Evolutionary conservation across 2,797 vertebrate genomes (phyloP).

Genomic region (Muraenolepis orangiensis): DNA sequence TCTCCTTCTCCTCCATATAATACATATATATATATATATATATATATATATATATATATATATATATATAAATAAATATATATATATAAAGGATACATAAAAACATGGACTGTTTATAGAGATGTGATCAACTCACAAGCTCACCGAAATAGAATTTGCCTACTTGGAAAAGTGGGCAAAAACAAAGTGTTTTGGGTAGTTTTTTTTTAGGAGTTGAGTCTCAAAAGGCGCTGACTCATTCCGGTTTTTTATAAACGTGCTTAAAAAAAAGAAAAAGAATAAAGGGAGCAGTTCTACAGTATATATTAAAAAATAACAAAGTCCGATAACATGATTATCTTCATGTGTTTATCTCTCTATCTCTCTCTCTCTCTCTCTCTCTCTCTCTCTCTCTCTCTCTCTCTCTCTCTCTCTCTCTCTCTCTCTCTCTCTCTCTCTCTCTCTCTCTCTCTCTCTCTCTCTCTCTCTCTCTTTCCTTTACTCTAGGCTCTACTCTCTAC

Average conservation of each 20-base stretch:
- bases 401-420: slow-evolving; percentile 16
- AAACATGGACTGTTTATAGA: background rate
- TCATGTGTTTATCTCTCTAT: too few species aligned
- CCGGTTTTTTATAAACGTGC: too few species aligned
- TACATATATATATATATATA: too few species aligned
- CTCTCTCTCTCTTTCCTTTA: background rate
- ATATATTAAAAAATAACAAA: too few species aligned
- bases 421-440: slow-evolving; percentile 5
- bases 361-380: slow-evolving; percentile 32
- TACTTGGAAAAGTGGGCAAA: background rate
- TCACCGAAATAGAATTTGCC: background rate
- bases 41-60: too few species aligned
- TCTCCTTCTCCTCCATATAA: too few species aligned
- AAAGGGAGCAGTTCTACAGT: too few species aligned
- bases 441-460: background rate
- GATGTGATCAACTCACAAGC: too few species aligned
- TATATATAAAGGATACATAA: background rate
- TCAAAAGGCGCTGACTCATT: background rate
- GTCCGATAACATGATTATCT: too few species aligned
- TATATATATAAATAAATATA: too few species aligned
- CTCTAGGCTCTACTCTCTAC: too few species aligned
- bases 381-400: slow-evolving; percentile 35
- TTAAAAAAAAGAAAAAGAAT: too few species aligned
- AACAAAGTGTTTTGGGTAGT: background rate
- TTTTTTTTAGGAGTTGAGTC: background rate